A percentile compares a stretch with the other conserved stretches of the same genome.
Conservation (phyloP, 92 coral and sea anemone genomes). For the Epizoanthus fatuus region DNA sequence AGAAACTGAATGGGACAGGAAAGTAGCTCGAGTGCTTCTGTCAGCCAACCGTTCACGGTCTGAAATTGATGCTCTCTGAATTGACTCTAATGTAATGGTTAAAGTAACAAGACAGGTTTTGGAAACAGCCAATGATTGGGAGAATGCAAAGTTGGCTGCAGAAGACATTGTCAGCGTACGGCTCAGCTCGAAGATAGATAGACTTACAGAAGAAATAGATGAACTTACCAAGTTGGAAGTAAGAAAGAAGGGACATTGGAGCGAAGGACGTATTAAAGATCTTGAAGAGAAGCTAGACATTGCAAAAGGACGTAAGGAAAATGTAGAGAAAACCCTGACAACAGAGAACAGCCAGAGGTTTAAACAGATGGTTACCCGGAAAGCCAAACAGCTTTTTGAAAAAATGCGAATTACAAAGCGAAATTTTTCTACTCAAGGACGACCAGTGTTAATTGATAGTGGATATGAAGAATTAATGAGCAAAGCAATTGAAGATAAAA, state of each 20-base stretch:
- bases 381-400: constrained; percentile 24
- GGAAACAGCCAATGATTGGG: not conserved
- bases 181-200: not conserved
- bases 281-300: not conserved
- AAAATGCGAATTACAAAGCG: not conserved
- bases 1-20: constrained; percentile 23
- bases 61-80: constrained; percentile 21
- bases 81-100: not conserved
- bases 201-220: not conserved
- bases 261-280: constrained; percentile 16
- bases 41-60: constrained; percentile 14
- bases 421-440: constrained; percentile 2
- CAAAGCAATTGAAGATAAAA: constrained; percentile 29
- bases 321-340: constrained; percentile 1
- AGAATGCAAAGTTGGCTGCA: constrained; percentile 19
- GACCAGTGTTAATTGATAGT: constrained; percentile 14
- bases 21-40: constrained; percentile 20
- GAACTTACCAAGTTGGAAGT: constrained; percentile 3
- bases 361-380: constrained; percentile 6
- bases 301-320: not conserved
- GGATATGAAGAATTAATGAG: constrained; percentile 24
- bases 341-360: constrained; percentile 16
- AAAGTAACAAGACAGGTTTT: constrained; percentile 9
- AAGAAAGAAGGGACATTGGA: constrained; percentile 9
- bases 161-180: constrained; percentile 1